phyloP scores from a whole-genome alignment of 2,888 invertebrate species.

The Hypena proboscidalis region DNA sequence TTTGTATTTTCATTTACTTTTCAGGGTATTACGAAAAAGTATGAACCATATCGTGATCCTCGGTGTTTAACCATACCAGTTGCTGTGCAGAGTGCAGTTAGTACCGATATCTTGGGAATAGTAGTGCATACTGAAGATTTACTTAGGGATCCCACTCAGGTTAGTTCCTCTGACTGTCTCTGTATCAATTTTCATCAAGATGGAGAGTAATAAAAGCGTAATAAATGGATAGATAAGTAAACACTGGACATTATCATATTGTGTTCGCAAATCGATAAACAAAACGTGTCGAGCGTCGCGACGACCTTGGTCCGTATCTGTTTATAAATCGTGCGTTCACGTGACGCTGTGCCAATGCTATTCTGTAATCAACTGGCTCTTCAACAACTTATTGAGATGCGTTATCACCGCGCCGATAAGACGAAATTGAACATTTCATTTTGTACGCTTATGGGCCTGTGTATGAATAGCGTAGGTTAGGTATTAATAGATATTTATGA shows the following conservation, averaged over 20 bases:
- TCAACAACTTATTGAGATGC: not conserved
- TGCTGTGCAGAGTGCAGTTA: slow-evolving; percentile 93
- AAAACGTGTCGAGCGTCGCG: slow-evolving; percentile 1
- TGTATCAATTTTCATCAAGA: no score
- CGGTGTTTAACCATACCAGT: slow-evolving; percentile 92
- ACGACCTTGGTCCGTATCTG: slow-evolving; percentile 24
- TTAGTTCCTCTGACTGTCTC: no score
- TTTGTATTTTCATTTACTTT: slow-evolving; percentile 16
- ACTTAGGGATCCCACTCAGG: slow-evolving; percentile 92
- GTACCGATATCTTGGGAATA: slow-evolving; percentile 94
- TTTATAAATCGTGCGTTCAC: slow-evolving; percentile 12
- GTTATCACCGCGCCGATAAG: no score
- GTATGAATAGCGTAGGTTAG: no score
- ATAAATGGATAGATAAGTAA: no score
- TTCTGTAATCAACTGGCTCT: slow-evolving; percentile 2
- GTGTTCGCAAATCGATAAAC: slow-evolving; percentile 4
- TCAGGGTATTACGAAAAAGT: slow-evolving; percentile 79
- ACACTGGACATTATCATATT: no score
- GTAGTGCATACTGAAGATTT: slow-evolving; percentile 97
- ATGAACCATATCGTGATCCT: slow-evolving; percentile 93
- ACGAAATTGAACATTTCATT: no score
- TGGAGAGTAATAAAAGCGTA: no score
- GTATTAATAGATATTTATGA: no score
- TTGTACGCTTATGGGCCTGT: no score
- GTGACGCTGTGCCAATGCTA: slow-evolving; percentile 8